Evolutionary conservation across 2,797 vertebrate genomes (phyloP).

Genomic region (Moxostoma hubbsi): DNA sequence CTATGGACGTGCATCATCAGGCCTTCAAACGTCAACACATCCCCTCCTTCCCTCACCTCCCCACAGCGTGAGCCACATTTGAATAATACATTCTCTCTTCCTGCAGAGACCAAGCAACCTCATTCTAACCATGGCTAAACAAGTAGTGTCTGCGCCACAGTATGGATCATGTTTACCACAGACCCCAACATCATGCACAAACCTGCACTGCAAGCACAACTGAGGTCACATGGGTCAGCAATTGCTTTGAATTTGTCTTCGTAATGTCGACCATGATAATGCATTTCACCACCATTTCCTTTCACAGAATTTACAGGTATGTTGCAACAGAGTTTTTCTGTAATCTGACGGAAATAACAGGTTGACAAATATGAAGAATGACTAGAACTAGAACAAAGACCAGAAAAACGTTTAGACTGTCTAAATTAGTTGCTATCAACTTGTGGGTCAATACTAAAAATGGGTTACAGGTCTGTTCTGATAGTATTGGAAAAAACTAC

Average conservation of each 20-base stretch:
- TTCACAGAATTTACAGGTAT: background rate
- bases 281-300: background rate
- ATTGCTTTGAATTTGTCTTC: background rate
- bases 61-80: constrained; percentile 63
- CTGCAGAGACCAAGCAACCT: constrained; percentile 61
- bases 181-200: constrained; percentile 50
- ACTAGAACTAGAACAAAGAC: background rate
- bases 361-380: background rate
- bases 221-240: background rate
- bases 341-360: background rate
- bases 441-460: too few relatives aligned
- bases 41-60: constrained; percentile 61
- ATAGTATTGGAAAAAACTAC: too few relatives aligned
- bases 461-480: too few relatives aligned
- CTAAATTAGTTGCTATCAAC: too few relatives aligned
- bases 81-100: constrained; percentile 74
- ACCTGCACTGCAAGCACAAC: constrained; percentile 53
- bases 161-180: constrained; percentile 50
- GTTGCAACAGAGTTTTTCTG: background rate
- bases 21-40: constrained; percentile 70
- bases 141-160: constrained; percentile 58
- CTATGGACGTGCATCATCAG: constrained; percentile 54
- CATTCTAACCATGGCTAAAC: constrained; percentile 52
- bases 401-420: too few relatives aligned
- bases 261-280: background rate